Evolutionary conservation across 2,888 invertebrate species (phyloP), one percentile per base, ranked within the genome.

Genomic region (Polylopha cassiicola): DNA sequence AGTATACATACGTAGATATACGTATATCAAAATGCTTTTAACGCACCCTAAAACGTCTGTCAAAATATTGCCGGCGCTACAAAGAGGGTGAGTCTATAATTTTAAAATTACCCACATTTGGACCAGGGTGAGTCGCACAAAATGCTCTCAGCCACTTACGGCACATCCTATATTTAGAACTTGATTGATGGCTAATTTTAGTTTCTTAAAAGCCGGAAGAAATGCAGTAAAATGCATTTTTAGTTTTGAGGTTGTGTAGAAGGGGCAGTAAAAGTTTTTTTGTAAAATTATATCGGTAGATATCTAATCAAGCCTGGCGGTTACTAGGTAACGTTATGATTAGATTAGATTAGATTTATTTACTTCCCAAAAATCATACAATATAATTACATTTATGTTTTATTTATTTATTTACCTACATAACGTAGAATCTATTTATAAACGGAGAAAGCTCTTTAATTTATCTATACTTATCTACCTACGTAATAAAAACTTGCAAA

Each of bases 1-100:
- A 5, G 8, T 9, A 31, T 2, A 9, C 8, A 8, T 5, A 8
- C 7, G 24, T 31, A 7, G 16, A 22, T 14, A 28, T 22, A 17
- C 16, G 27, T 28, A 23, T 37, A 43, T 33, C 33, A 51, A 64
- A 73, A 75, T 68, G 63, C 72, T 74, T 75, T 76, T 68, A 72
- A 50, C 47, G 36, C 22, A 49, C 69, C 71, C 63, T 64, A 70
- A 68, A 70, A 68, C 48, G 65, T 57, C 66, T 74, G 78, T 77
- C 78, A 77, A 74, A 79, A 76, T 68, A 75, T 65, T 61, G 67
- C 56, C 71, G 73, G 72, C 51, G 37, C 64, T 60, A 73, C 68
- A 73, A 71, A 72, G 68, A 62, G 58, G 61, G 58, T 58, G 60
- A 53, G 48, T 53, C 32, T 49, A 61, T 67, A 63, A 58, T 48